Base-by-base conservation (phyloP, 2,797 vertebrate genomes). In the Semaprochilodus insignis region DNA sequence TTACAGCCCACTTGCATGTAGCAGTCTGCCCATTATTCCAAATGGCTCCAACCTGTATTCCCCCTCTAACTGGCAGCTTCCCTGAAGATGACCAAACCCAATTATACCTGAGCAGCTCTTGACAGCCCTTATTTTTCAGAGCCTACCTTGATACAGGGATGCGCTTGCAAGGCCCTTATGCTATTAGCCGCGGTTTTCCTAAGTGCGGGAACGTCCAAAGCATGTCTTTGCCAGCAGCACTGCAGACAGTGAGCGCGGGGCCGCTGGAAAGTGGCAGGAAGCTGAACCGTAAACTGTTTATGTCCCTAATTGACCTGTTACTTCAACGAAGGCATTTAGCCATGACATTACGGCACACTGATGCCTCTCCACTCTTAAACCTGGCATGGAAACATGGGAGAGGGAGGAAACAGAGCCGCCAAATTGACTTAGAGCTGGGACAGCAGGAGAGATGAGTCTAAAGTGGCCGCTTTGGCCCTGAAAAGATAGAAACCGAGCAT, bases 181-280 rank as follows among this genome's bases (percentile, higher is more conserved):
- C 14, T 88, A 92, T 94, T 94, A 92, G 86, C 85, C 88, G 92
- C 66, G 91, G 91, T 93, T 92, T 91, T 92, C 63, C 87, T 91
- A 85, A 91, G 93, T 94, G 91, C 92, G 92, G 92, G 92, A 94
- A 94, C 90, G 91, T 91, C 88, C 88, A 73, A 89, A 86, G 82
- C 79, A 86, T 80, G 91, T 88, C 88, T 88, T 93, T 93, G 90
- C 91, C 92, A 92, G 90, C 86, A 62, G 85, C 85, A 67, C 83
- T 89, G 77, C 31, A 54, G 54, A 70, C 69, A 31, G 57, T 36
- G 48, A 73, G 75, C 48, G 15, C n/a, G 21, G 69, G 82, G 74
- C 72, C 27, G 10, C 36, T 16, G 77, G 85, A 93, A 92, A 94
- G 91, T 94, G 91, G 91, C 85, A 87, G 92, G 94, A 94, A 92